Conservation (phyloP, 2,113 vertebrate genomes). For the Desmodus rotundus region DNA sequence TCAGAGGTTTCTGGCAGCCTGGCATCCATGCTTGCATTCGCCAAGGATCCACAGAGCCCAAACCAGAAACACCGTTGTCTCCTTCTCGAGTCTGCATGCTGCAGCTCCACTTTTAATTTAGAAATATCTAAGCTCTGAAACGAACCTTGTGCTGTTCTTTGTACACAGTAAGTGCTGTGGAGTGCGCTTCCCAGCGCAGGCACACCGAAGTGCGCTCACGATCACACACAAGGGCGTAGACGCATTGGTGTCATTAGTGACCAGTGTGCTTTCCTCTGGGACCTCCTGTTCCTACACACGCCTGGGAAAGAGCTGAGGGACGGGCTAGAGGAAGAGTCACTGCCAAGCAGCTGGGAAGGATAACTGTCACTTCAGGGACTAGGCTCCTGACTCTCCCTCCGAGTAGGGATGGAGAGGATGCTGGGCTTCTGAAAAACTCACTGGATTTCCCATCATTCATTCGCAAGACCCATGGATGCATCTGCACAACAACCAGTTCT, state of each 20-base stretch:
- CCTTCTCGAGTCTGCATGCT: background rate
- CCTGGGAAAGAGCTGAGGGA: background rate
- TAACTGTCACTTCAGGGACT: background rate
- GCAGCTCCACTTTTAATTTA: background rate
- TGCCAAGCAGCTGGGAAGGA: background rate
- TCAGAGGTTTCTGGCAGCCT: background rate
- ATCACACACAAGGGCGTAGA: accelerated
- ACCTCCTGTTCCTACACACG: background rate
- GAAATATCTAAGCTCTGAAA: background rate
- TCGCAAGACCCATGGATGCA: background rate
- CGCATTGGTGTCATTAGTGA: accelerated
- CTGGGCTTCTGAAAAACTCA: background rate
- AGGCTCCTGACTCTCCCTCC: background rate
- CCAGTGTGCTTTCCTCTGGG: background rate
- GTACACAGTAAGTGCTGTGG: background rate
- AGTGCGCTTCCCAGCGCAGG: background rate
- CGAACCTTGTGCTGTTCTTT: background rate
- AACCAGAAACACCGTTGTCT: background rate
- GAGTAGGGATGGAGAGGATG: background rate
- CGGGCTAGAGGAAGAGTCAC: background rate
- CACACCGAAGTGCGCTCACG: too few species aligned
- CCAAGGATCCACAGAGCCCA: background rate
- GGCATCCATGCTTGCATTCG: background rate
- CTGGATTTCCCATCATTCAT: background rate
- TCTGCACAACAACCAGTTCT: background rate